phyloP scores from a whole-genome alignment of 2,797 vertebrate genomes.

The Graptemys geographica region DNA sequence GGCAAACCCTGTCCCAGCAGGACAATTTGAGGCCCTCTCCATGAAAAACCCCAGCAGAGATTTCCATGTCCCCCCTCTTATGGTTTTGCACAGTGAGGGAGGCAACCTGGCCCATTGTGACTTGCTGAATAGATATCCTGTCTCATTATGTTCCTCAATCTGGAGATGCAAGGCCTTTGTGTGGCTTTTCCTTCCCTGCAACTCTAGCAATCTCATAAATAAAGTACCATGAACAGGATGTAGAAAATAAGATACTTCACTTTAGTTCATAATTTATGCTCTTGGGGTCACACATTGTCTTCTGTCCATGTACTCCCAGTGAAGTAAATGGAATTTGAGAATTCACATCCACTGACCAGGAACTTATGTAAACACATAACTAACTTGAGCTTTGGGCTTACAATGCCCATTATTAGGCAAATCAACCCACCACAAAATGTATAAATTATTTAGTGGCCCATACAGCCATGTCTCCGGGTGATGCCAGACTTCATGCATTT shows the following conservation, averaged over 20 bases:
- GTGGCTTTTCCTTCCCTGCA: neutral
- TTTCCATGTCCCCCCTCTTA: neutral
- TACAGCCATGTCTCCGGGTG: neutral
- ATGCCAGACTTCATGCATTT: neutral
- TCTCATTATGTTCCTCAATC: neutral
- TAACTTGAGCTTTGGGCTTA: neutral
- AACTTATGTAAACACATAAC: neutral
- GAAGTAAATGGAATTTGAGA: neutral
- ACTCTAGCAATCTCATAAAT: neutral
- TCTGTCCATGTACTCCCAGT: neutral
- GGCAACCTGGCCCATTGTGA: neutral
- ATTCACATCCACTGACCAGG: neutral
- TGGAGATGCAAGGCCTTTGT: neutral
- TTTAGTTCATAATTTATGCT: neutral
- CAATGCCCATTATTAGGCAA: neutral
- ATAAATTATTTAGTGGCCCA: neutral
- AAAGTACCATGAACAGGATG: neutral
- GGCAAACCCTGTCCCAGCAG: neutral
- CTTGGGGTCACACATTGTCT: neutral
- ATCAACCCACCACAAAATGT: neutral
- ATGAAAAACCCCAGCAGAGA: neutral
- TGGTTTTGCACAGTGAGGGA: neutral
- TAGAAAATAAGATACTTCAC: neutral
- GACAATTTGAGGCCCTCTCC: neutral
- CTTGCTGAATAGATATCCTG: too few relatives aligned